Evolutionary conservation across 1,140 invertebrate species (phyloP), one percentile per base, ranked within the genome.

Genomic region (Chrysoperla carnea): DNA sequence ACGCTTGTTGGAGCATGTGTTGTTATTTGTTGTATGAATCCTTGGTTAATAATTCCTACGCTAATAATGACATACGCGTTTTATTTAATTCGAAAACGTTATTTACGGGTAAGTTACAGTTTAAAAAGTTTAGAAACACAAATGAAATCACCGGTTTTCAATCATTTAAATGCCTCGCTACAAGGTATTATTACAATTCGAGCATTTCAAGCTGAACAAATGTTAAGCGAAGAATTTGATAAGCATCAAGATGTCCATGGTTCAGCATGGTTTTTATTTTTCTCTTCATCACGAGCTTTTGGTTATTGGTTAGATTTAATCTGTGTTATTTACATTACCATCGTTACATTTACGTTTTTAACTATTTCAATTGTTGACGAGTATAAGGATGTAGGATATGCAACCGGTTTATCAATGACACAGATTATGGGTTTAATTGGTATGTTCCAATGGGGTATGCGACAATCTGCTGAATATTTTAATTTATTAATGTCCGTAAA

Each of bases 401-500:
- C 85, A 35, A 23, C 17, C 5, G 84, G 84, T 35, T 55, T 90
- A 45, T 80, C 80, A 6, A 78, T 89, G 40, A 84, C 82, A 1
- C 82, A 84, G 54, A 78, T 79, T 1, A 78, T 88, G 60, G 73
- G 76, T 4, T 63, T 89, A 49, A 84, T 80, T 11, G 82, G 84
- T 7, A 78, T 83, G 73, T 81, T 87, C 59, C 82, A 87, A 60
- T 87, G 83, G 82, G 80, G 78, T 15, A 81, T 87, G 63, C 61
- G 84, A 33, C 83, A 87, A 58, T 81, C 77, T 42, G 80, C 82
- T 0, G 84, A 87, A 54, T 61, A 86, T 9, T 84, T 87, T 62
- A 86, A 83, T 55, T 74, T 75, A 50, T 86, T 86, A 81, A 84
- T 81, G 17, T 76, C 78, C 8, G 82, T 85, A 6, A 81, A 86